A percentile compares a stretch with the other conserved stretches of the same genome.
phyloP scores from a whole-genome alignment of 1,140 invertebrate genomes.

The Coenobita brevimanus region DNA sequence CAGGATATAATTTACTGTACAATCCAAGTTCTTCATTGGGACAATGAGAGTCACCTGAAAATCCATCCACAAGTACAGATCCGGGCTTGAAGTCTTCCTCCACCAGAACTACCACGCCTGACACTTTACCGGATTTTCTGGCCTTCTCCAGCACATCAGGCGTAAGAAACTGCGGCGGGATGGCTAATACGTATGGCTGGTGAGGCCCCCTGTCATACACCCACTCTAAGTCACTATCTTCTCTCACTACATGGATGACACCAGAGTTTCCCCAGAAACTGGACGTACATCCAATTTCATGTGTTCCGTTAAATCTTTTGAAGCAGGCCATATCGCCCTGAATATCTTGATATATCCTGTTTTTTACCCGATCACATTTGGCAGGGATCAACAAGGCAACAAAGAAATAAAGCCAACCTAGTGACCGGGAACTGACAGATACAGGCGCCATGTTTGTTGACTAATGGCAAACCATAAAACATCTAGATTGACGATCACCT shows the following conservation, averaged over 20 bases:
- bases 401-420: constrained; percentile 1
- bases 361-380: constrained; percentile 79
- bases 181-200: constrained; percentile 73
- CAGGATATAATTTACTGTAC: constrained; percentile 72
- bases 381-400: constrained; percentile 31
- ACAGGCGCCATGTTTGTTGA: constrained; percentile 59
- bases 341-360: constrained; percentile 87
- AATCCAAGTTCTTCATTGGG: constrained; percentile 85
- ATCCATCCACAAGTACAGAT: constrained; percentile 71
- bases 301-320: constrained; percentile 90
- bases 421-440: background rate
- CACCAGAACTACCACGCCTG: constrained; percentile 78
- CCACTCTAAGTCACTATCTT: constrained; percentile 81
- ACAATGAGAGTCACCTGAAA: constrained; percentile 86
- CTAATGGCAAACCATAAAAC: background rate
- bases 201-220: constrained; percentile 79
- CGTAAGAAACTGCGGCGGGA: constrained; percentile 71
- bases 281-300: constrained; percentile 94
- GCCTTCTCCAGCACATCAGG: constrained; percentile 74
- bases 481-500: too few relatives aligned
- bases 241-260: constrained; percentile 83
- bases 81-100: constrained; percentile 70
- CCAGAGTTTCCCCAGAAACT: constrained; percentile 87
- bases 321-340: constrained; percentile 85
- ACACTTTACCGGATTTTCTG: constrained; percentile 76